Conservation (phyloP, 2,797 vertebrate species). For the Enteromius fasciolatus region DNA sequence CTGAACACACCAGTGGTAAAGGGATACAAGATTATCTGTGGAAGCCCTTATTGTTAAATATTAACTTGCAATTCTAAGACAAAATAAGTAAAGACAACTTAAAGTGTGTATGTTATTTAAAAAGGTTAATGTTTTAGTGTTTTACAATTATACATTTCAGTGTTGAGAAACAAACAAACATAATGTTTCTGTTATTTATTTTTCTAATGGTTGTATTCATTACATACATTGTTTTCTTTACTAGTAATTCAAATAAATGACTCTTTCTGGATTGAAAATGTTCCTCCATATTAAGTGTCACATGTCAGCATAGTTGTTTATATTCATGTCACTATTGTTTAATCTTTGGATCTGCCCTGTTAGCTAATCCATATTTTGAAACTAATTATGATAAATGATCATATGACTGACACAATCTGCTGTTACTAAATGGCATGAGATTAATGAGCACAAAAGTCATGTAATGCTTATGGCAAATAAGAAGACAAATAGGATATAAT, state of each 20-base stretch:
- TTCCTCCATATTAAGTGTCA: background rate
- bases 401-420: background rate
- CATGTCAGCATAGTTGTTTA: background rate
- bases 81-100: background rate
- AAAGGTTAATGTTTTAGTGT: background rate
- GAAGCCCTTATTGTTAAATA: background rate
- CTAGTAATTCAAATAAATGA: background rate
- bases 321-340: background rate
- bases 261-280: background rate
- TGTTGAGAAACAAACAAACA: background rate
- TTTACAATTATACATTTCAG: background rate
- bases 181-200: background rate
- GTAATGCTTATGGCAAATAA: background rate
- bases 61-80: background rate
- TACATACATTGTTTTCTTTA: background rate
- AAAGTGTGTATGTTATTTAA: background rate
- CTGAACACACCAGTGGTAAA: background rate
- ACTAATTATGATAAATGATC: conserved; percentile 5
- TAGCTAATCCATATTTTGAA: background rate
- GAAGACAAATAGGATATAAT: background rate
- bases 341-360: background rate
- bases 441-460: background rate
- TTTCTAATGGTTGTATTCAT: background rate
- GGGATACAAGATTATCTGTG: background rate
- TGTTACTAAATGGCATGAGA: background rate